phyloP scores from a whole-genome alignment of 2,113 vertebrate species.

The Struthidea cinerea region DNA sequence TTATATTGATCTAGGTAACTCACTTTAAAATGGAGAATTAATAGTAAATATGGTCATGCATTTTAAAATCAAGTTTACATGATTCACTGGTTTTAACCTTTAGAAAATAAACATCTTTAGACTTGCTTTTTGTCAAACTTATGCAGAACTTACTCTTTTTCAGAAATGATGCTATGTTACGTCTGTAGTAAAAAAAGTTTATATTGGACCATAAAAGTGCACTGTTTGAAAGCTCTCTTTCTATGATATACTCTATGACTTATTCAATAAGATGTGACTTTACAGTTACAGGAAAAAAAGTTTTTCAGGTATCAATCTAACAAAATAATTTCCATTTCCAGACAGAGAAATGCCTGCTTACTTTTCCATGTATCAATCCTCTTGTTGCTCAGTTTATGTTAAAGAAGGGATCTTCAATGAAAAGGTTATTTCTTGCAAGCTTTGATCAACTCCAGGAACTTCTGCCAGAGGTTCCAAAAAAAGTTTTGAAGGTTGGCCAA shows the following conservation, averaged over 20 bases:
- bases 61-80: neutral
- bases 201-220: neutral
- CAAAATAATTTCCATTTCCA: slow-evolving; percentile 51
- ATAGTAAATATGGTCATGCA: neutral
- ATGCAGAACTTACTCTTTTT: neutral
- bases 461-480: slow-evolving; percentile 84
- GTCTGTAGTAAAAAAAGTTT: neutral
- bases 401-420: slow-evolving; percentile 73
- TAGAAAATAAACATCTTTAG: neutral
- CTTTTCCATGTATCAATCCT: slow-evolving; percentile 87
- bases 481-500: slow-evolving; percentile 85
- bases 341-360: slow-evolving; percentile 80
- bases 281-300: neutral
- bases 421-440: slow-evolving; percentile 79
- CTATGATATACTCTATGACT: neutral
- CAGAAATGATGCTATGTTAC: neutral
- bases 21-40: neutral
- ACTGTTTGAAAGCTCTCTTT: neutral
- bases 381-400: slow-evolving; percentile 89
- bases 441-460: slow-evolving; percentile 78
- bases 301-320: neutral
- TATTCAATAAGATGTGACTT: neutral
- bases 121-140: neutral
- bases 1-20: neutral
- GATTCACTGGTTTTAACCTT: neutral